phyloP scores from a whole-genome alignment of 2,113 vertebrate species.

The Lagopus muta region DNA sequence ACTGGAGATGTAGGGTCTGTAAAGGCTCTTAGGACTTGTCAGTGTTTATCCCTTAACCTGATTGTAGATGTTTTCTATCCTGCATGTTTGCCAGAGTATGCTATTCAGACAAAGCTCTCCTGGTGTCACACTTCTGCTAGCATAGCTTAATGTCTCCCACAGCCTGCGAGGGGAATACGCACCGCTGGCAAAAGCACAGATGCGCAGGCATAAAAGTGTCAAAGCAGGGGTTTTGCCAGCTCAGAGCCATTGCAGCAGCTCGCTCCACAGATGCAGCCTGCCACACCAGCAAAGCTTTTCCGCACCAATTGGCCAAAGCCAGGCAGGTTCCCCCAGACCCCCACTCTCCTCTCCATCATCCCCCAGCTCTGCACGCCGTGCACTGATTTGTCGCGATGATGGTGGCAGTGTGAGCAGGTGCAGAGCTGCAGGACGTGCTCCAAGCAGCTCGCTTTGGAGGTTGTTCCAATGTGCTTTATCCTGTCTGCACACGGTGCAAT shows the following conservation, averaged over 20 bases:
- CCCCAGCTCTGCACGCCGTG: not conserved
- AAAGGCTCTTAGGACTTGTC: not conserved
- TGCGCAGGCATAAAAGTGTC: not conserved
- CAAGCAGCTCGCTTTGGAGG: not conserved
- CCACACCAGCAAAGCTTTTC: not conserved
- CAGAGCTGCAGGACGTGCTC: slow-evolving; percentile 61
- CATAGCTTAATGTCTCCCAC: slow-evolving; percentile 13
- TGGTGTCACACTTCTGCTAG: slow-evolving; percentile 63
- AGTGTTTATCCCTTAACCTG: slow-evolving; percentile 55
- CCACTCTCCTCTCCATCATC: not conserved
- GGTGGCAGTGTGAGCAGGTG: slow-evolving; percentile 36
- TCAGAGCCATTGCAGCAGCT: not conserved
- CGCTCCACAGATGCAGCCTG: rapidly evolving
- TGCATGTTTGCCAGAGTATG: slow-evolving; percentile 42
- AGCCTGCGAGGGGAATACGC: slow-evolving; percentile 3
- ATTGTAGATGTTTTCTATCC: slow-evolving; percentile 44
- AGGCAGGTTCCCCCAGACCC: not conserved
- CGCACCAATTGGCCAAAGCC: rapidly evolving
- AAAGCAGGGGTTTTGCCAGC: slow-evolving; percentile 5
- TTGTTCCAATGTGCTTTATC: slow-evolving; percentile 56
- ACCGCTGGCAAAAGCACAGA: not conserved
- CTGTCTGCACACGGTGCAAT: slow-evolving; percentile 26
- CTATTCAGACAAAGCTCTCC: slow-evolving; percentile 55
- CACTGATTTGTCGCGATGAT: not conserved
- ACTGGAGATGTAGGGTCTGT: not conserved